Evolutionary conservation across 2,113 vertebrate species (phyloP), one percentile per base, ranked within the genome.

Genomic region (Tachysurus fulvidraco): DNA sequence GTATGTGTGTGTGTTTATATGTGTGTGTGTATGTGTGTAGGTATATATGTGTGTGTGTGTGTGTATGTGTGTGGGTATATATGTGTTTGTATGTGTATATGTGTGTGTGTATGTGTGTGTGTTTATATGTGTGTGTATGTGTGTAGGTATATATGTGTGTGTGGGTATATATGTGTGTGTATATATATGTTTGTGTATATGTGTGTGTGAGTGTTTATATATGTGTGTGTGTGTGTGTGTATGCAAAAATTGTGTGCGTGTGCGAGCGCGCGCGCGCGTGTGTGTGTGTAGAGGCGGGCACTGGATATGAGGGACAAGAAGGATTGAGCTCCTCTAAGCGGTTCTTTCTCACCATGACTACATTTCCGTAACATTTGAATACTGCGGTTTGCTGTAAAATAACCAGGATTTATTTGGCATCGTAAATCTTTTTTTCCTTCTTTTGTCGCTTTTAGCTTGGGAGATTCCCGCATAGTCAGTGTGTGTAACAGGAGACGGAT

Each of bases 81-180:
- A 2, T 36, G 36, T 36, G 60, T 67, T n/a, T 67, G 13, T 67
- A 13, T 30, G 64, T 67, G 64, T 30, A 12, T 67, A n/a, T 67
- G n/a, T 69, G 65, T 54, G 16, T 67, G 64, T 30, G 28, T 67
- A n/a, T 67, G n/a, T 69, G 65, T 54, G 16, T 46, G 80, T 64
- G 54, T 60, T 16, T 59, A 17, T 81, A 14, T 55, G 77, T 81
- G 55, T 81, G 79, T 81, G 30, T 81, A 23, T 80, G 71, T 64
- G 12, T 88, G 83, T 17, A 11, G 76, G 85, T 82, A 88, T 86
- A 80, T 91, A 60, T 88, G 88, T 46, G 21, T 21, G 57, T 83
- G 83, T n/a, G 76, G n/a, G n/a, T n/a, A n/a, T n/a, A n/a, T 81
- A 67, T 6, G 78, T 36, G 65, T 52, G 21, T 36, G 36, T 36